Evolutionary conservation across 2,888 invertebrate genomes (phyloP).

Genomic region (Byasa hedistus): DNA sequence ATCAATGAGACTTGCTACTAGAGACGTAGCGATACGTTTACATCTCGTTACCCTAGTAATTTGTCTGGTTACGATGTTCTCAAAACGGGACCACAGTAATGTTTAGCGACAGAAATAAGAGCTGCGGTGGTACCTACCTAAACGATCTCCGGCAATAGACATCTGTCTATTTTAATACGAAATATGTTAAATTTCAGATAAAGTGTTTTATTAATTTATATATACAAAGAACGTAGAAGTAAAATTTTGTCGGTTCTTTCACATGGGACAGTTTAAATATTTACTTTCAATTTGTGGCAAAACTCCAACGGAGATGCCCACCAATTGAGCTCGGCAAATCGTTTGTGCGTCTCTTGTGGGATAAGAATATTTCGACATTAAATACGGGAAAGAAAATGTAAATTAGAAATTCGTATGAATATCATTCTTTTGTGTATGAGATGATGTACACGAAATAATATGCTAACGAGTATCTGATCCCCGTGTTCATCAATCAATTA

Average conservation of each 20-base stretch:
- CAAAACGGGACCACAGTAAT: no score
- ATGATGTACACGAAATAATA: background rate
- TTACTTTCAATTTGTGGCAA: constrained; percentile 24
- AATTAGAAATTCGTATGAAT: background rate
- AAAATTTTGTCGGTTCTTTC: background rate
- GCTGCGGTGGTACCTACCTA: no score
- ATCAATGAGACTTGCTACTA: no score
- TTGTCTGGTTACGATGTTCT: no score
- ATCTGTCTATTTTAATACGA: no score
- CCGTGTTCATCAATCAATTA: background rate
- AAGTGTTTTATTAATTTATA: no score
- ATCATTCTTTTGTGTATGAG: background rate
- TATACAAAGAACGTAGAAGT: background rate
- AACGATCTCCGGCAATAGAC: no score
- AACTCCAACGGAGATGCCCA: constrained; percentile 20
- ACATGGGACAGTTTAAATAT: constrained; percentile 18
- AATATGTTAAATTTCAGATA: no score
- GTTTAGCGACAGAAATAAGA: no score
- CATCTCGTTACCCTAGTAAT: no score
- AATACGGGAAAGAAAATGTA: constrained; percentile 1
- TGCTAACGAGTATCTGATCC: background rate
- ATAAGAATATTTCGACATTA: background rate
- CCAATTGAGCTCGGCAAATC: constrained; percentile 19
- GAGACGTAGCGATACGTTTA: no score
- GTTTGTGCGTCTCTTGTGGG: constrained; percentile 10